phyloP scores from a whole-genome alignment of 2,888 invertebrate genomes.

The Cecidostiba fungosa region DNA sequence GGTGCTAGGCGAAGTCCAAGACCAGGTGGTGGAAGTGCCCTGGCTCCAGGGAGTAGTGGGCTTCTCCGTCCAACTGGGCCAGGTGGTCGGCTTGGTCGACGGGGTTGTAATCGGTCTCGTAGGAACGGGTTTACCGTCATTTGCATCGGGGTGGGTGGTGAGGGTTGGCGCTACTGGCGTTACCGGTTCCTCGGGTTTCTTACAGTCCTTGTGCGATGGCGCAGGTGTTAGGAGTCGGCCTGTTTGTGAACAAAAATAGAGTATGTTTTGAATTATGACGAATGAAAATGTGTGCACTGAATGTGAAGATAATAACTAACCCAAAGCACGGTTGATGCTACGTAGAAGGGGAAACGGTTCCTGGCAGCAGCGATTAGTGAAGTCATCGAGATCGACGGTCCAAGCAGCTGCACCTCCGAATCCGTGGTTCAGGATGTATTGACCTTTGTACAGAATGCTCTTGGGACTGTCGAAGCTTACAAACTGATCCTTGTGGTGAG shows the following conservation, averaged over 20 bases:
- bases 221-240: slow-evolving; percentile 80
- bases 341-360: slow-evolving; percentile 90
- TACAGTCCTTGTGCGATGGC: slow-evolving; percentile 83
- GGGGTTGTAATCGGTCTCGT: slow-evolving; percentile 70
- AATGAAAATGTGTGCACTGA: too few relatives aligned
- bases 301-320: too few relatives aligned
- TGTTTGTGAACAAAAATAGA: slow-evolving; percentile 24
- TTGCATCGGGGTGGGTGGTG: slow-evolving; percentile 85
- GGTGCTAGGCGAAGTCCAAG: slow-evolving; percentile 68
- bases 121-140: slow-evolving; percentile 73
- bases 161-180: slow-evolving; percentile 90
- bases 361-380: slow-evolving; percentile 90
- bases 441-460: slow-evolving; percentile 88
- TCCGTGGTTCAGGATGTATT: slow-evolving; percentile 87
- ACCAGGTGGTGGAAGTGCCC: slow-evolving; percentile 57
- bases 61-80: slow-evolving; percentile 76
- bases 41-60: slow-evolving; percentile 72
- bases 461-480: slow-evolving; percentile 92
- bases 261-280: background rate
- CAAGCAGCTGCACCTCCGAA: slow-evolving; percentile 92
- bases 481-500: slow-evolving; percentile 92
- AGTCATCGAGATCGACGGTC: slow-evolving; percentile 95
- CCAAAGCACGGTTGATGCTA: slow-evolving; percentile 89
- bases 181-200: slow-evolving; percentile 86
- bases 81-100: slow-evolving; percentile 72